Evolutionary conservation across 2,113 vertebrate species (phyloP).

Genomic region (Pterocles burchelli): DNA sequence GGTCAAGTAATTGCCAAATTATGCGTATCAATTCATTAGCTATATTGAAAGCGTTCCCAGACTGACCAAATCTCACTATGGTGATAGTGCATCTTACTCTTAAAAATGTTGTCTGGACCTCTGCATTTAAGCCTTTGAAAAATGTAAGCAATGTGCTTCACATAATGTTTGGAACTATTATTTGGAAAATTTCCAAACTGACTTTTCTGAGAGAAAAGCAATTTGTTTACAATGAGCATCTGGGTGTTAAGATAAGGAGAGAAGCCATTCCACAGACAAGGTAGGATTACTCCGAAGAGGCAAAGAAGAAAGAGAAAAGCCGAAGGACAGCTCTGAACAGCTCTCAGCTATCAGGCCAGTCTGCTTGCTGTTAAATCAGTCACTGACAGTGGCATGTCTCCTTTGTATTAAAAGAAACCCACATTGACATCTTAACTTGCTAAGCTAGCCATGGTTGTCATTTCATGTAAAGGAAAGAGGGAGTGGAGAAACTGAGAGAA

Average conservation of each 20-base stretch:
- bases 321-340: constrained; percentile 2
- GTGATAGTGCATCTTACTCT: background rate
- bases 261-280: background rate
- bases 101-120: background rate
- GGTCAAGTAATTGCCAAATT: constrained; percentile 9
- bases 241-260: background rate
- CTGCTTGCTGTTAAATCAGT: constrained; percentile 8
- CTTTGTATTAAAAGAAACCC: background rate
- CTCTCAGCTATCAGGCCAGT: background rate
- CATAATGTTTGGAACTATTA: background rate
- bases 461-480: background rate
- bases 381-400: background rate
- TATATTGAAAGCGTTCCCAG: constrained; percentile 25
- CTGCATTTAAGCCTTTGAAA: background rate
- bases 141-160: background rate
- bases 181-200: background rate
- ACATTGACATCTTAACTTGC: constrained; percentile 23
- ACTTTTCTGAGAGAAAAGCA: background rate
- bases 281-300: background rate
- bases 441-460: background rate
- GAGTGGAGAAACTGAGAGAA: background rate
- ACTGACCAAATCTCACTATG: constrained; percentile 12
- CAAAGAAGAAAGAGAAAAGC: background rate
- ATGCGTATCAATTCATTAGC: background rate
- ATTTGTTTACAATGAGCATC: background rate